Conservation (phyloP, 2,113 vertebrate genomes). For the Aythya baeri region DNA sequence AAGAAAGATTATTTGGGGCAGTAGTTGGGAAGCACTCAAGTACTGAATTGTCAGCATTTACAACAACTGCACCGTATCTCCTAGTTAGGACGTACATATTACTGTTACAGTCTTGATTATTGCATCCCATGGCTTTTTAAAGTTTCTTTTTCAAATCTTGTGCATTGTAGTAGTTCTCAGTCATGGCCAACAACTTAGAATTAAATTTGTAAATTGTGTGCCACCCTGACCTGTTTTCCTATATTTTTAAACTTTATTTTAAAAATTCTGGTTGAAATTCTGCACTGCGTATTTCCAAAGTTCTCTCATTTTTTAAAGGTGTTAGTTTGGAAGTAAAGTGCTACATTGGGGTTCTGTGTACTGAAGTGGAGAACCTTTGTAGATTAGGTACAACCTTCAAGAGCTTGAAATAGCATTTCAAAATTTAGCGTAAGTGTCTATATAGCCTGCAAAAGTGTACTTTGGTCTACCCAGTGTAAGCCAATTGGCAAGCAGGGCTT, state of each 20-base stretch:
- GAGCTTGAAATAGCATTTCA: background rate
- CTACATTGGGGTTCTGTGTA: background rate
- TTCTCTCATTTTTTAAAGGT: background rate
- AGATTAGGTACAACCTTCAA: background rate
- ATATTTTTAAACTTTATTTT: background rate
- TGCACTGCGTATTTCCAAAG: background rate
- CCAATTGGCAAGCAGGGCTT: background rate
- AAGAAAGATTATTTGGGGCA: background rate
- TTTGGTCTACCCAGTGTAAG: fast-evolving
- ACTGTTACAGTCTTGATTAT: background rate
- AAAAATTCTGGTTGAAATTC: background rate
- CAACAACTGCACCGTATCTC: background rate
- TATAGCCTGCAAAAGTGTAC: background rate
- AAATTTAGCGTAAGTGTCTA: background rate
- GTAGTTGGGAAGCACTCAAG: background rate
- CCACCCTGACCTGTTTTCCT: background rate
- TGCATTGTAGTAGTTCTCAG: background rate
- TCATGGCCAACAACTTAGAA: background rate
- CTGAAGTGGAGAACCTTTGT: background rate
- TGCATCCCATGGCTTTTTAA: background rate
- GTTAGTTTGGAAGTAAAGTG: background rate
- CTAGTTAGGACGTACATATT: background rate
- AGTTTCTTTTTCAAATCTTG: background rate
- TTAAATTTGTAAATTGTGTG: background rate
- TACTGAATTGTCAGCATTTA: background rate